phyloP scores from a whole-genome alignment of 2,888 invertebrate species.

The Lasioglossum zephyrum region DNA sequence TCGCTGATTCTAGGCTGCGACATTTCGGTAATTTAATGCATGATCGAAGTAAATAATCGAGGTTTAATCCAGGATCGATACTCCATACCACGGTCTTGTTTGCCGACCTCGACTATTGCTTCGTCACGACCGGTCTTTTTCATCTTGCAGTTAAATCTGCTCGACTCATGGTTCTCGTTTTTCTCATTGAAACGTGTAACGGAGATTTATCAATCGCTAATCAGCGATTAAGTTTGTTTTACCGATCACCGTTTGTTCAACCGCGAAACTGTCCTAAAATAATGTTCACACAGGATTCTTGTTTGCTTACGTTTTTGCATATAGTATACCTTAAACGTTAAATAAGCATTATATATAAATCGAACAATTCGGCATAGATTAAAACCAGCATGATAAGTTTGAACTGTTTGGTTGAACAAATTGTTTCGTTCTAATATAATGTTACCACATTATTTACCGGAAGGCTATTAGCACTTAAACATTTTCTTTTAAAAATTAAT shows the following conservation, averaged over 20 bases:
- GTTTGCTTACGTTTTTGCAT: too few relatives aligned
- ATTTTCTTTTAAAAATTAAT: not conserved
- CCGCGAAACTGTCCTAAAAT: not conserved
- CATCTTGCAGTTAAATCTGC: not conserved
- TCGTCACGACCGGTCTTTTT: constrained; percentile 13
- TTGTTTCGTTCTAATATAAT: too few relatives aligned
- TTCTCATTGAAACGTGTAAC: constrained; percentile 55
- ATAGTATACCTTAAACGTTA: too few relatives aligned
- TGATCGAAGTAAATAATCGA: too few relatives aligned
- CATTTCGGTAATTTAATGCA: not conserved
- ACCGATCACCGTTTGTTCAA: not conserved
- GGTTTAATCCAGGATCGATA: not conserved
- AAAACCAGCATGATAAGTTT: too few relatives aligned
- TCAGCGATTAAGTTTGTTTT: constrained; percentile 61
- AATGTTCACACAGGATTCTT: too few relatives aligned
- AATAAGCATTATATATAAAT: too few relatives aligned
- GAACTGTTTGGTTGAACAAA: too few relatives aligned
- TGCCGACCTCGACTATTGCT: constrained; percentile 9
- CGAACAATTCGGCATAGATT: too few relatives aligned
- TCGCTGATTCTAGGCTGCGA: not conserved
- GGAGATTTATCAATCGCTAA: constrained; percentile 23
- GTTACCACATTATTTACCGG: too few relatives aligned
- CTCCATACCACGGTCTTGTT: not conserved
- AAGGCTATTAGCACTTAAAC: not conserved
- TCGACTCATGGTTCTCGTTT: constrained; percentile 32